phyloP scores from a whole-genome alignment of 2,888 invertebrate genomes.

The Metallyticus violacea region DNA sequence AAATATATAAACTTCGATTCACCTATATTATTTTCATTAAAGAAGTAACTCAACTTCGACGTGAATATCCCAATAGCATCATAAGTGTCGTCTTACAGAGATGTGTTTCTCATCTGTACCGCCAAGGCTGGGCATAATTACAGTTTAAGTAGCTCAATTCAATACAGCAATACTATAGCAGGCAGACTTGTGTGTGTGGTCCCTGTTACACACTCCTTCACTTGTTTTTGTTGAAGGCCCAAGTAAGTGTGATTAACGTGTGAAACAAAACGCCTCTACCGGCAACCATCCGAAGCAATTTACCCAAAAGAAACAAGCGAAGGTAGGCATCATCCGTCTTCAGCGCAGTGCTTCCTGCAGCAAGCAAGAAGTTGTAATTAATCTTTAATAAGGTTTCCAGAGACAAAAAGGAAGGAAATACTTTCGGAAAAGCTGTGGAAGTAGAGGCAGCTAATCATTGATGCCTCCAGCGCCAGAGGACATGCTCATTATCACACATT shows the following conservation, averaged over 20 bases:
- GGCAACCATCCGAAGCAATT: neutral
- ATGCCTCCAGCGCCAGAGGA: neutral
- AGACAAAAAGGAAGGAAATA: neutral
- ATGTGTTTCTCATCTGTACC: neutral
- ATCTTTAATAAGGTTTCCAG: neutral
- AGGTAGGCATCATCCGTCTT: too few relatives aligned
- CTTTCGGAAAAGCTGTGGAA: too few relatives aligned
- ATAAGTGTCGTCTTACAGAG: too few relatives aligned
- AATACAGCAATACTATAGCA: neutral
- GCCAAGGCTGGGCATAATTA: neutral
- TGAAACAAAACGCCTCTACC: neutral
- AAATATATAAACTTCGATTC: too few relatives aligned
- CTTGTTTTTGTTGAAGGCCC: neutral
- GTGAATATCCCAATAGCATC: too few relatives aligned
- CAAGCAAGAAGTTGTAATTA: neutral
- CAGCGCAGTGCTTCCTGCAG: neutral
- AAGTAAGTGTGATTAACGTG: neutral
- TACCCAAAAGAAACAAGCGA: neutral
- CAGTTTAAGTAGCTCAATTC: neutral
- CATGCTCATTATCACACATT: slow-evolving; percentile 26
- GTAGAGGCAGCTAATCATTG: neutral
- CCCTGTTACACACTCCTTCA: neutral
- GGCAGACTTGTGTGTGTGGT: neutral
- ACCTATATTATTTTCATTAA: too few relatives aligned
- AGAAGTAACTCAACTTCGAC: too few relatives aligned